Percentiles rank a stretch among this genome's conserved stretches.
Evolutionary conservation across 2,888 invertebrate genomes (phyloP).

Genomic region (Marronus borbonicus): DNA sequence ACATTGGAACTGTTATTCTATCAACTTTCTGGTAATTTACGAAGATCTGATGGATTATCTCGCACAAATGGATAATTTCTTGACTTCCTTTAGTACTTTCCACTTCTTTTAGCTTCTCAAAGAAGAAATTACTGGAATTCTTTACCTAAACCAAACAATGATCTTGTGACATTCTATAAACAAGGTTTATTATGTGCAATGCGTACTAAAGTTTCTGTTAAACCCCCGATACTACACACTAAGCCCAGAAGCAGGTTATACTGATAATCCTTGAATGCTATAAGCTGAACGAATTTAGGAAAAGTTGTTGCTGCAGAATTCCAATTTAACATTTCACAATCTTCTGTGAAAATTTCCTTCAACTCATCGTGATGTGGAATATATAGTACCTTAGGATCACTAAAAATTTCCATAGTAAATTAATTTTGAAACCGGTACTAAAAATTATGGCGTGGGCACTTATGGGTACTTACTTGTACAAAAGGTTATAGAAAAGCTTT

Average conservation of each 20-base stretch:
- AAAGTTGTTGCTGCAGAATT: constrained; percentile 82
- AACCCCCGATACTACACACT: constrained; percentile 90
- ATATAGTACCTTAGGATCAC: constrained; percentile 81
- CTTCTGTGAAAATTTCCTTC: constrained; percentile 82
- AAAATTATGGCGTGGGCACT: background rate
- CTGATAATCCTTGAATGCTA: constrained; percentile 81
- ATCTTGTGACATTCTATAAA: background rate
- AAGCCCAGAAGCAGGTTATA: constrained; percentile 85
- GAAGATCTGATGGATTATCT: constrained; percentile 83
- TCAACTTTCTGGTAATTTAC: constrained; percentile 83
- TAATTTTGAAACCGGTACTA: background rate
- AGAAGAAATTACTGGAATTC: constrained; percentile 86
- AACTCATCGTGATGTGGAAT: constrained; percentile 83
- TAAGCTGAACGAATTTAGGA: constrained; percentile 86
- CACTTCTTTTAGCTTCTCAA: constrained; percentile 80
- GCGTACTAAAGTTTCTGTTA: constrained; percentile 90
- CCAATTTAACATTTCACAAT: constrained; percentile 78
- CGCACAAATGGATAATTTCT: constrained; percentile 77
- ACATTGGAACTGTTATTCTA: constrained; percentile 87
- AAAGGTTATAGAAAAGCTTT: constrained; percentile 81
- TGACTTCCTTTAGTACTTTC: constrained; percentile 70
- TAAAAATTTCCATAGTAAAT: constrained; percentile 62
- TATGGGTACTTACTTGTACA: constrained; percentile 77
- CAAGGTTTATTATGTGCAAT: background rate
- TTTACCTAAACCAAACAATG: constrained; percentile 77